These are phyloP conservation scores for Danio aesculapii DNA, from an alignment of 2,797 vertebrate species.

Conservation along the genomic window DNA sequence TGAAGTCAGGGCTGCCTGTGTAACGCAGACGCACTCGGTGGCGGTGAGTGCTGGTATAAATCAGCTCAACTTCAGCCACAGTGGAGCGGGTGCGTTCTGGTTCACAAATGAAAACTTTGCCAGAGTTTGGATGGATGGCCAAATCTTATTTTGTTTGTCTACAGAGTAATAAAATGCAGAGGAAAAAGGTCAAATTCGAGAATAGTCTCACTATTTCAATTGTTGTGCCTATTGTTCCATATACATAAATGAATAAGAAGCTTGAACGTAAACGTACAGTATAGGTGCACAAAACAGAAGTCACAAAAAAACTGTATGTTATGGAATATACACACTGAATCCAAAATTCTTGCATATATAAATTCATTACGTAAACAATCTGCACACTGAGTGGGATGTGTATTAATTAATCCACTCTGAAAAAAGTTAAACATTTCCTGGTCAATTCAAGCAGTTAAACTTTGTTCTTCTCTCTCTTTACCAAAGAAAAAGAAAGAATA, in stretches of 20 bases:
- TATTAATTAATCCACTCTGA: no score
- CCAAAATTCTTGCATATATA: no score
- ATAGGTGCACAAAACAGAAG: no score
- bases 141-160: constrained; percentile 23
- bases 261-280: neutral
- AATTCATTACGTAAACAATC: no score
- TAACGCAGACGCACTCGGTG: constrained; percentile 15
- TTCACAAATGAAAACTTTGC: constrained; percentile 3
- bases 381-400: no score
- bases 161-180: constrained; percentile 17
- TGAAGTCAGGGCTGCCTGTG: constrained; percentile 37
- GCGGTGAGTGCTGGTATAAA: constrained; percentile 31
- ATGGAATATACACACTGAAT: no score
- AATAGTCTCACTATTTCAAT: neutral
- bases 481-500: no score
- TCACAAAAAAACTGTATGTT: no score
- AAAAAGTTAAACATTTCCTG: no score
- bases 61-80: constrained; percentile 38
- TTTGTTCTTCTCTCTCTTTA: no score
- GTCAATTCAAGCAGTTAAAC: no score
- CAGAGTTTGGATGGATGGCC: neutral
- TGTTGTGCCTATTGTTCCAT: neutral
- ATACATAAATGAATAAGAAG: neutral
- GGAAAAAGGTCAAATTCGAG: constrained; percentile 1
- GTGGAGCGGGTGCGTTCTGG: neutral